Base-by-base conservation (phyloP, 1,140 invertebrate species). In the Octopus sinensis region DNA sequence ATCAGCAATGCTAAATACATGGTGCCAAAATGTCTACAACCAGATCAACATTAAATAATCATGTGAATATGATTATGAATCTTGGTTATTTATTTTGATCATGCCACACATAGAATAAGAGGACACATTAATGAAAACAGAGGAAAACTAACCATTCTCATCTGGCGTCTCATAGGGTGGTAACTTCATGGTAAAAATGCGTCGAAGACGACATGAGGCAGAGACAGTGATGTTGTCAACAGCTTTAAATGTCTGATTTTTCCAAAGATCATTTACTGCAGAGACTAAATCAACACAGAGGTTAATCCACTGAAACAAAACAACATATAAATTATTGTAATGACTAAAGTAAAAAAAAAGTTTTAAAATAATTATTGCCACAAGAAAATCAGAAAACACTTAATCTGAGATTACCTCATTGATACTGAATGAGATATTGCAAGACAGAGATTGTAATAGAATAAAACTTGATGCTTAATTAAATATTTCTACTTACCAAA, bases 101-200 rank as follows among this genome's bases (percentile, higher is more conserved):
- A 43, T 43, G 30, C 30, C 30, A 62, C 56, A 62, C 56, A 9
- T 62, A 17, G 9, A 12, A 62, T 73, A 77, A 77, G 12, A 77
- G 43, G 12, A 77, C 23, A 77, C 6, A 52, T 13, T 5, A 51
- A 43, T 6, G 4, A 43, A 77, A 77, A 77, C 23, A 77, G 52
- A 43, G 5, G 17, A 54, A 9, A 5, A 71, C 79, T 62, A 82
- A 89, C 88, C 88, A 84, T 90, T 88, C 86, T 90, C 90, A 80
- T 86, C 87, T 51, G 89, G 88, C 17, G 86, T 89, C 78, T 90
- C 90, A 12, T 85, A 86, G 5, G 89, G 89, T 82, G 88, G 88
- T 78, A 79, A 68, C 82, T 88, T 91, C 87, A 90, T 88, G 7
- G 90, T 90, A 80, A 90, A 90, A 10, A 91, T 87, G 23, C 86